Conservation (phyloP, 2,797 vertebrate species). For the Leptodactylus fallax region DNA sequence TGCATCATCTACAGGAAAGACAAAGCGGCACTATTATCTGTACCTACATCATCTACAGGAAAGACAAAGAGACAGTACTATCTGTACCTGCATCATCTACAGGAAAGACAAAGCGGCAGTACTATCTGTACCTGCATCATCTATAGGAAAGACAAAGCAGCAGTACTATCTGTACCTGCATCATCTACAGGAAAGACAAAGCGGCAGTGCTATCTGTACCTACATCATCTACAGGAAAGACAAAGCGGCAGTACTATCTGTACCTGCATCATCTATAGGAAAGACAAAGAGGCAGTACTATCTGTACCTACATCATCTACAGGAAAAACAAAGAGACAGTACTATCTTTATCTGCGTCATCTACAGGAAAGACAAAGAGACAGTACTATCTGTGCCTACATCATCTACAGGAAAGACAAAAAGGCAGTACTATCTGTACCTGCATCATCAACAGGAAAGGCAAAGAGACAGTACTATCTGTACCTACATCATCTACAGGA, state of each 20-base stretch:
- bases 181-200: not conserved
- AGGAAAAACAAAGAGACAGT: not conserved
- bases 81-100: not conserved
- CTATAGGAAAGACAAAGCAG: not conserved
- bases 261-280: not conserved
- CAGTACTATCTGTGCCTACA: not conserved
- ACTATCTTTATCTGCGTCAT: not conserved
- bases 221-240: not conserved
- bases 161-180: not conserved
- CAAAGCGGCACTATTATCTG: too few relatives aligned
- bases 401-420: not conserved
- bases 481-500: not conserved
- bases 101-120: not conserved
- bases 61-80: too few relatives aligned
- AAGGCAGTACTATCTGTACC: too few relatives aligned
- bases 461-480: not conserved
- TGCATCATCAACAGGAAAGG: not conserved
- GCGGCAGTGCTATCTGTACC: not conserved
- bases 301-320: not conserved
- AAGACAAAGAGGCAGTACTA: not conserved
- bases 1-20: too few relatives aligned
- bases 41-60: too few relatives aligned
- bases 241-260: too few relatives aligned
- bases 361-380: not conserved
- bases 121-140: not conserved